Base-by-base conservation (phyloP, 2,888 invertebrate genomes). In the Eucera pruinosa region DNA sequence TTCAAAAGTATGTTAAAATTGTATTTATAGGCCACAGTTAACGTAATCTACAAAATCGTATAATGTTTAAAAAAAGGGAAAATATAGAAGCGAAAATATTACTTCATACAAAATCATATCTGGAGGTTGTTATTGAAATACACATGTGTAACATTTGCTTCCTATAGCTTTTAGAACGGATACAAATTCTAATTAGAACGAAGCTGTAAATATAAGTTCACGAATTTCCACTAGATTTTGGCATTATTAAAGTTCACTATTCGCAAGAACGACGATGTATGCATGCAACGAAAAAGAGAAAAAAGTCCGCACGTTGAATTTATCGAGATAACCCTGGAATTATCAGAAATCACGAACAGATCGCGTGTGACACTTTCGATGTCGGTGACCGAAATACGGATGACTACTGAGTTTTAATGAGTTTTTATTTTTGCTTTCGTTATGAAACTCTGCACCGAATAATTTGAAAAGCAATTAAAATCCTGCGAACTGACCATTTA, bases 161-260 rank as follows among this genome's bases (percentile, higher is more conserved):
- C 30, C 27, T 11, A 11, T 30, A 30, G 18, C 45, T 62, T 25
- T 30, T 50, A 15, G 5, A 48, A n/a, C 39, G n/a, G 39, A 39
- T 25, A 18, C 7, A 39, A 62, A 36, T 36, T 48, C 3, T 39
- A 62, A 62, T 62, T 62, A 62, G 48, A 13, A 48, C 50, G 36
- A 27, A 25, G 36, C 11, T 25, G 33, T 36, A 39, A 62, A 50
- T 62, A 39, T 27, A 39, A 47, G 23, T n/a, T 23, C 9, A 23
- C 11, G 23, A 48, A 48, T 48, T 48, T n/a, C n/a, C 48, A 7
- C 2, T 1, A 23, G 47, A n/a, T 47, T 33, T 30, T 30, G 33
- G 23, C 15, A 18, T 43, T 58, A 27, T 9, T n/a, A 23, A 58
- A 47, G 47, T 23, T 45, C 61, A n/a, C 33, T 20, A 39, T 50